Evolutionary conservation across 2,888 invertebrate species (phyloP).

Genomic region (Criorhina ranunculi): DNA sequence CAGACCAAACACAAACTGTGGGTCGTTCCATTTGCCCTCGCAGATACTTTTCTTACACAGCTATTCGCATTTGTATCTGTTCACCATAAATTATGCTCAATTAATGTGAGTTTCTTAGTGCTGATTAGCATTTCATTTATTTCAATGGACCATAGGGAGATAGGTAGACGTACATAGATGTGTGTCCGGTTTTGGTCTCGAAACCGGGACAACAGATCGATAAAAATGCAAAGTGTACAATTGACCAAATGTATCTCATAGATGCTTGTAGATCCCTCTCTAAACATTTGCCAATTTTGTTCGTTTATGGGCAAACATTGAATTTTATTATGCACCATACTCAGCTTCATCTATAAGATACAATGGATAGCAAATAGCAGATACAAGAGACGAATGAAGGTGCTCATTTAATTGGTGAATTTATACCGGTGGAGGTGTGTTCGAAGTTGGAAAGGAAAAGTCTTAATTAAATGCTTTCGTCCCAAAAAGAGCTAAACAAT

Average conservation of each 20-base stretch:
- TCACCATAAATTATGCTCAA: constrained; percentile 69
- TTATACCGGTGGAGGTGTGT: constrained; percentile 48
- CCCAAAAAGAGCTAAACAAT: constrained; percentile 38
- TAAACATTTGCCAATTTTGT: constrained; percentile 60
- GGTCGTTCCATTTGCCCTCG: constrained; percentile 39
- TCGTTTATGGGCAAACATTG: constrained; percentile 71
- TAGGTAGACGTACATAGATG: not conserved
- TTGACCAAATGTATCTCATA: constrained; percentile 28
- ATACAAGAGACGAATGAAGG: constrained; percentile 34
- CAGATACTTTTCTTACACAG: constrained; percentile 4
- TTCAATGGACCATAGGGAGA: constrained; percentile 17
- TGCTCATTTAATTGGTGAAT: constrained; percentile 18
- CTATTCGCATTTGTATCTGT: constrained; percentile 28
- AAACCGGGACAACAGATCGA: constrained; percentile 63
- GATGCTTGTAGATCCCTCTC: constrained; percentile 41
- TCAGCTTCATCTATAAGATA: not conserved
- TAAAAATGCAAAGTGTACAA: constrained; percentile 66
- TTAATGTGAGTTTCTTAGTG: constrained; percentile 69
- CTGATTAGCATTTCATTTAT: constrained; percentile 73
- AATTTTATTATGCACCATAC: constrained; percentile 56
- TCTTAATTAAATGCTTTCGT: constrained; percentile 68
- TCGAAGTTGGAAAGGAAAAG: constrained; percentile 38
- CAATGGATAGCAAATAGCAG: not conserved
- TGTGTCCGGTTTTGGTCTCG: constrained; percentile 13
- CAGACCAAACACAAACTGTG: constrained; percentile 20